These are phyloP conservation scores for Burhinus oedicnemus DNA, from an alignment of 2,113 vertebrate genomes.

Conservation along the genomic window DNA sequence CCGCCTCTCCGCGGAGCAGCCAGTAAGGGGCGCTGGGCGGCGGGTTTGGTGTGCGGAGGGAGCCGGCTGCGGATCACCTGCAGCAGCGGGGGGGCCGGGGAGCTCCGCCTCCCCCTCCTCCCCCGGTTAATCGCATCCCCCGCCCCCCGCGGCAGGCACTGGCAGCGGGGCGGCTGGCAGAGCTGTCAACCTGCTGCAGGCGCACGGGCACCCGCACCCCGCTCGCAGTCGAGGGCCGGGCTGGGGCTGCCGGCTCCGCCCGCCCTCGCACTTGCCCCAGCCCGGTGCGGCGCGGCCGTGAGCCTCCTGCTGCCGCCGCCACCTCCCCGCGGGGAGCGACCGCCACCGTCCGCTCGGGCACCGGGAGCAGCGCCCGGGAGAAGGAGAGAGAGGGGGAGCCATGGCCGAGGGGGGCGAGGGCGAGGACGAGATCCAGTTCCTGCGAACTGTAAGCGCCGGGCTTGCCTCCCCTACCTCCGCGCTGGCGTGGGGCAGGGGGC, in stretches of 20 bases:
- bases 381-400: slow-evolving; percentile 57
- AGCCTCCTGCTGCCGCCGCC: background rate
- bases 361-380: background rate
- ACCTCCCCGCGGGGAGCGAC: background rate
- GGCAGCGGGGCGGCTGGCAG: background rate
- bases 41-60: slow-evolving; percentile 1
- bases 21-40: slow-evolving; percentile 71
- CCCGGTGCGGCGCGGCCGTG: slow-evolving; percentile 1
- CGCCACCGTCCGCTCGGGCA: background rate
- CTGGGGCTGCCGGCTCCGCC: background rate
- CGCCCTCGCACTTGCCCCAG: slow-evolving; percentile 17
- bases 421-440: slow-evolving; percentile 91
- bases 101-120: slow-evolving; percentile 70
- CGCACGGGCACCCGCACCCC: background rate
- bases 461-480: background rate
- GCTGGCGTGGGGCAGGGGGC: background rate
- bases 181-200: slow-evolving; percentile 21
- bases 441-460: slow-evolving; percentile 84
- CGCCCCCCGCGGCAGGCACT: background rate
- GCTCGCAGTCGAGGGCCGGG: background rate
- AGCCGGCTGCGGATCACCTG: slow-evolving; percentile 75
- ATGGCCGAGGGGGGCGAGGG: slow-evolving; percentile 89
- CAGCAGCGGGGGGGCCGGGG: slow-evolving; percentile 27
- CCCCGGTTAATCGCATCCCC: slow-evolving; percentile 27
- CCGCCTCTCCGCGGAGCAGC: background rate